Evolutionary conservation across 2,113 vertebrate genomes (phyloP), one percentile per base, ranked within the genome.

Genomic region (Clarias batrachus): DNA sequence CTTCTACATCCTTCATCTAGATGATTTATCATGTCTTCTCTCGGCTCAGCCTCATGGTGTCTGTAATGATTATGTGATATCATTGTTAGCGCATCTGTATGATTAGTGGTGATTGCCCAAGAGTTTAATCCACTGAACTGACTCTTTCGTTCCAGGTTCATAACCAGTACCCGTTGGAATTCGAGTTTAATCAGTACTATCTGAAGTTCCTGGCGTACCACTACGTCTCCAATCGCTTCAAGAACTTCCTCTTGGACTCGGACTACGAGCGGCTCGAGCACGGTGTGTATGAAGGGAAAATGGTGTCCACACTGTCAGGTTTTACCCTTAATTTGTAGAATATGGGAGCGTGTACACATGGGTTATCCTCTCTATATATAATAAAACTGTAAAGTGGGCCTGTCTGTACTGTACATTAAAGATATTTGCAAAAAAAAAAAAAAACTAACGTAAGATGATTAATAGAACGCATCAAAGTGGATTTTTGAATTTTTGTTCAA

Each of bases 151-250:
- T 93, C 77, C 94, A 99, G 98, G 93, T 99, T 93, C 95, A 98
- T 93, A 96, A 94, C 91, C 98, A 99, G 87, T 96, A 97, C 93
- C 97, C 98, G 87, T 94, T 96, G 77, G 97, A 99, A 92, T 99
- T 99, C 95, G 98, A 99, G 94, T 99, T 99, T 93, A 99, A 99
- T 95, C 97, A 98, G 79, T 96, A 98, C 94, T 99, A 99, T 93
- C 93, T 99, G 92, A 98, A 97, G 95, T 99, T 99, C 94, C 93
- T 99, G 94, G 98, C 98, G 85, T 99, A 99, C 94, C 98, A 99
- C 91, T 96, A 98, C 88, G 93, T 98, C 91, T 99, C 98, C 91
- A 99, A 98, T 94, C 95, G 97, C 91, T 99, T 97, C 95, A 99
- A 98, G 95, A 98, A 97, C 93, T 99, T 99, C 94, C 97, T 99